A percentile compares a stretch with the other conserved stretches of the same genome.
Conservation (phyloP, 2,113 vertebrate genomes). For the Ifrita kowaldi region DNA sequence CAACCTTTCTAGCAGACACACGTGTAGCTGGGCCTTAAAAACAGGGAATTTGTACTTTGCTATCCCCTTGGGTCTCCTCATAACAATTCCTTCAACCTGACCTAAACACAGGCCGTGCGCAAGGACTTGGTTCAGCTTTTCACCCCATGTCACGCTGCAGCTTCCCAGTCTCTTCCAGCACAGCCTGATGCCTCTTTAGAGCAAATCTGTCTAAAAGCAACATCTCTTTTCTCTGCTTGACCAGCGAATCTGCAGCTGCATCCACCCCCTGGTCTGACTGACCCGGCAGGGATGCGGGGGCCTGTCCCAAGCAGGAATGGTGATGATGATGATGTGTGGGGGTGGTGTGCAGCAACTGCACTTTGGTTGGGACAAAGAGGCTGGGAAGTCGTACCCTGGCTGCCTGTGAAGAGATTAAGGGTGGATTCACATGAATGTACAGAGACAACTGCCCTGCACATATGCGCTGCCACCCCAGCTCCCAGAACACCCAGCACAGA, state of each 20-base stretch:
- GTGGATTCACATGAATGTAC: not conserved
- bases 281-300: accelerated
- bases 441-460: not conserved
- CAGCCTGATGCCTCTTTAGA: not conserved
- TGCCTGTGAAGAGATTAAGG: not conserved
- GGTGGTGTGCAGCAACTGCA: not conserved
- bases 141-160: accelerated
- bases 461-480: not conserved
- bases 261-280: not conserved
- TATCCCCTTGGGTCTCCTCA: not conserved
- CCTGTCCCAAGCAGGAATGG: not conserved
- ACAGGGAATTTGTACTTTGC: not conserved
- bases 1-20: not conserved
- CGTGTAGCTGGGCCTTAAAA: not conserved
- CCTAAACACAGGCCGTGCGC: not conserved
- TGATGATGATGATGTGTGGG: not conserved
- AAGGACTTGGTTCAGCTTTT: not conserved
- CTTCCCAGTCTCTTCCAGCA: not conserved
- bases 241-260: not conserved
- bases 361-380: not conserved
- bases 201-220: not conserved
- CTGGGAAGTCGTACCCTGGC: accelerated
- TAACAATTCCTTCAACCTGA: not conserved
- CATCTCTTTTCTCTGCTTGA: not conserved
- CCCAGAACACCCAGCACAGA: no score